Conservation (phyloP, 2,888 invertebrate species). For the Meta bourneti region DNA sequence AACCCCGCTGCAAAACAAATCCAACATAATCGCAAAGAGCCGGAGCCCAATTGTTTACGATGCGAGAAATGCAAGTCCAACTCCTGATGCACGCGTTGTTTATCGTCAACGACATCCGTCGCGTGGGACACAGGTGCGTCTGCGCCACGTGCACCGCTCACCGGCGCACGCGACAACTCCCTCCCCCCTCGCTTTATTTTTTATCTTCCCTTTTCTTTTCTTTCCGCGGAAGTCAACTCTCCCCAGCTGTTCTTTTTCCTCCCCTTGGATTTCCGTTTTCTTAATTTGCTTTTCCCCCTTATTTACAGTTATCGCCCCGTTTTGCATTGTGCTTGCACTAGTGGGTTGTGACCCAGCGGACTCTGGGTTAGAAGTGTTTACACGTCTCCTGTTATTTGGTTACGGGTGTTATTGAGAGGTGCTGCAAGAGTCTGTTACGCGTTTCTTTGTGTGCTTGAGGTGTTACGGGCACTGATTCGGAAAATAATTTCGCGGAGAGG, state of each 20-base stretch:
- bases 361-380: too few relatives aligned
- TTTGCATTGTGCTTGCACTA: too few relatives aligned
- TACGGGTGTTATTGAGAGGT: too few relatives aligned
- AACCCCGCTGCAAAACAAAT: too few relatives aligned
- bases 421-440: too few relatives aligned
- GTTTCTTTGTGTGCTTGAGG: too few relatives aligned
- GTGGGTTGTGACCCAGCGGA: too few relatives aligned
- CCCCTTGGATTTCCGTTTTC: slow-evolving; percentile 50
- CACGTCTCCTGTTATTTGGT: too few relatives aligned
- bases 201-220: slow-evolving; percentile 21
- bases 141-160: slow-evolving; percentile 59
- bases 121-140: slow-evolving; percentile 62
- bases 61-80: slow-evolving; percentile 22
- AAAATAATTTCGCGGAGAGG: too few relatives aligned
- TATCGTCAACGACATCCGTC: slow-evolving; percentile 56
- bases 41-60: slow-evolving; percentile 19
- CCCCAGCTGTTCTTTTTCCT: slow-evolving; percentile 51
- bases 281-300: neutral
- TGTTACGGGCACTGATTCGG: too few relatives aligned
- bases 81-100: slow-evolving; percentile 40
- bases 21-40: neutral
- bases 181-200: slow-evolving; percentile 19
- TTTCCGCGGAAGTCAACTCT: slow-evolving; percentile 30
- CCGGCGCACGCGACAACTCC: slow-evolving; percentile 44
- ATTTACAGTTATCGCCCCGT: too few relatives aligned